These are phyloP conservation scores for Virgularia gustaviana DNA, from an alignment of 92 coral and sea anemone species.

Conservation along the genomic window DNA sequence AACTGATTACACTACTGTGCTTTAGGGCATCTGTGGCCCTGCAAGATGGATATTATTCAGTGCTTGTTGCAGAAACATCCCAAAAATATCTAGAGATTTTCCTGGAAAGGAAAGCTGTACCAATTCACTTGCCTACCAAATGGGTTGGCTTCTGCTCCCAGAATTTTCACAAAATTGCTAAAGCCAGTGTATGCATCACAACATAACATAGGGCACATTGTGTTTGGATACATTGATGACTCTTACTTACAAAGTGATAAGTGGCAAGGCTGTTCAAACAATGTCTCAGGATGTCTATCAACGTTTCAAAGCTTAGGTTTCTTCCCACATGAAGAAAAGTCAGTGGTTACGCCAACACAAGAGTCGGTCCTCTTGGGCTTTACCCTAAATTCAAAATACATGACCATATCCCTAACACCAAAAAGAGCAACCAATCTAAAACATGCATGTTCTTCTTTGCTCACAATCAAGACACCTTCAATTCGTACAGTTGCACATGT, in stretches of 20 bases:
- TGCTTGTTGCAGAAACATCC: slow-evolving; percentile 35
- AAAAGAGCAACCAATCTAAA: slow-evolving; percentile 31
- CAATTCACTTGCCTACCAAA: slow-evolving; percentile 52
- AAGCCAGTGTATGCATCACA: slow-evolving; percentile 48
- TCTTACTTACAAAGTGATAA: slow-evolving; percentile 43
- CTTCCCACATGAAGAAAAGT: slow-evolving; percentile 40
- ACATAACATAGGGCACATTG: slow-evolving; percentile 48
- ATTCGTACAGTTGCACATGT: slow-evolving; percentile 55
- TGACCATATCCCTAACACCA: slow-evolving; percentile 42
- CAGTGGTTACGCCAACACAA: slow-evolving; percentile 59
- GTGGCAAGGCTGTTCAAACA: slow-evolving; percentile 40
- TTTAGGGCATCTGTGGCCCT: slow-evolving; percentile 45
- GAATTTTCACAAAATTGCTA: slow-evolving; percentile 54
- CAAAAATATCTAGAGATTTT: slow-evolving; percentile 47
- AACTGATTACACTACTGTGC: slow-evolving; percentile 39
- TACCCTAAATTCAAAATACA: slow-evolving; percentile 51
- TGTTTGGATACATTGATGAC: slow-evolving; percentile 55
- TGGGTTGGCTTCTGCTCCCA: slow-evolving; percentile 56
- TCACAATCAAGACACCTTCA: slow-evolving; percentile 36
- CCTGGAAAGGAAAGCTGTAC: slow-evolving; percentile 32
- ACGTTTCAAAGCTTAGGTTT: slow-evolving; percentile 43
- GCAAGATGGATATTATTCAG: slow-evolving; percentile 45
- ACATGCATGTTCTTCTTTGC: neutral
- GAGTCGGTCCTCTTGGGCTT: slow-evolving; percentile 40
- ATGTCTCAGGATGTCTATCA: slow-evolving; percentile 42